These are phyloP conservation scores for Drosophila lini DNA, from an alignment of 1,140 invertebrate species.

Conservation along the genomic window DNA sequence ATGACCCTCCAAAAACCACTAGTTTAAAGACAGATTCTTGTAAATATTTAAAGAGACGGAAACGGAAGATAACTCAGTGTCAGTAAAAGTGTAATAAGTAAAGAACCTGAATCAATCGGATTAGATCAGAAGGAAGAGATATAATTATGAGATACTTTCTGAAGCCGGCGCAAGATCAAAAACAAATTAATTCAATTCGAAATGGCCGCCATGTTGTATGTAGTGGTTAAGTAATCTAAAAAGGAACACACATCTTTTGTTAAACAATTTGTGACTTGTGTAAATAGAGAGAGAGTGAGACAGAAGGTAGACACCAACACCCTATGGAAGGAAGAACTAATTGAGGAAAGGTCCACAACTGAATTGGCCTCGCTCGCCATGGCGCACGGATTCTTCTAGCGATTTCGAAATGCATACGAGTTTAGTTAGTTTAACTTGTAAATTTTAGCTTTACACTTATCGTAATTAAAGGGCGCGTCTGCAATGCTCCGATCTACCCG, in stretches of 20 bases:
- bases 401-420: constrained; percentile 73
- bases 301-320: constrained; percentile 34
- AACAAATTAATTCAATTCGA: constrained; percentile 30
- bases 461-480: constrained; percentile 66
- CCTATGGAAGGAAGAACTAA: constrained; percentile 50
- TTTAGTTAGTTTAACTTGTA: constrained; percentile 81
- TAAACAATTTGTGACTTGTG: constrained; percentile 78
- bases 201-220: constrained; percentile 74
- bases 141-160: constrained; percentile 28
- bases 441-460: constrained; percentile 79
- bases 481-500: constrained; percentile 5
- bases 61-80: constrained; percentile 68
- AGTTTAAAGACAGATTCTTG: constrained; percentile 71
- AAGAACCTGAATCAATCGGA: constrained; percentile 21
- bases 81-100: constrained; percentile 48
- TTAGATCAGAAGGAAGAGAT: constrained; percentile 26
- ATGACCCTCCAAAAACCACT: constrained; percentile 49
- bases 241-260: constrained; percentile 48
- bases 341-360: constrained; percentile 46
- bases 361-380: constrained; percentile 45
- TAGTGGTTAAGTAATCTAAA: constrained; percentile 70
- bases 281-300: constrained; percentile 71
- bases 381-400: constrained; percentile 61
- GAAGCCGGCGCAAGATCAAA: constrained; percentile 56
- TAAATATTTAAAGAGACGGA: constrained; percentile 58